phyloP scores from a whole-genome alignment of 1,140 invertebrate genomes.

The Hycleus cichorii region DNA sequence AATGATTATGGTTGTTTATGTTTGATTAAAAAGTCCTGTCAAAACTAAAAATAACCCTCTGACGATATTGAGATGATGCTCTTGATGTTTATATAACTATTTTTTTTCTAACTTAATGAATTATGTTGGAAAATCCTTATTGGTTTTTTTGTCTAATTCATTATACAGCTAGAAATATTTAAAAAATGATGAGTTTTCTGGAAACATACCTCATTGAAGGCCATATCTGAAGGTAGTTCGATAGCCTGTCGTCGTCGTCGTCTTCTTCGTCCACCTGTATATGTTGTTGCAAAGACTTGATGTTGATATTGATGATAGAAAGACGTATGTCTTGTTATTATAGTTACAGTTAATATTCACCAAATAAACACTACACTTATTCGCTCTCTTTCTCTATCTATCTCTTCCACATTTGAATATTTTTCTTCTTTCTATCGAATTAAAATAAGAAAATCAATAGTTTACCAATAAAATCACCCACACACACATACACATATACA shows the following conservation, averaged over 20 bases:
- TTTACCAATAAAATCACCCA: constrained; percentile 8
- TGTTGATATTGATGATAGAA: not conserved
- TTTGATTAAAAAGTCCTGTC: too few species aligned
- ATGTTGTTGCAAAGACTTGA: not conserved
- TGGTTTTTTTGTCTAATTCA: too few species aligned
- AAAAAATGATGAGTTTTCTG: too few species aligned
- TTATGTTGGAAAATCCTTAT: too few species aligned
- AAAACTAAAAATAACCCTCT: too few species aligned
- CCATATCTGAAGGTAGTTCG: constrained; percentile 37
- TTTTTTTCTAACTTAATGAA: too few species aligned
- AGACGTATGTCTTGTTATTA: not conserved
- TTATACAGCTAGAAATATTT: too few species aligned
- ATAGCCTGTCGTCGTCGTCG: constrained; percentile 19
- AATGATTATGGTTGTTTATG: too few species aligned
- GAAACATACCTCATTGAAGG: constrained; percentile 35
- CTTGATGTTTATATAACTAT: too few species aligned
- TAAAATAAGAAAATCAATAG: constrained; percentile 8
- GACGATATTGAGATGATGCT: too few species aligned
- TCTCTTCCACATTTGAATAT: not conserved
- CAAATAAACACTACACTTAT: not conserved
- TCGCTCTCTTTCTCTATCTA: not conserved
- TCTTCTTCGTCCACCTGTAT: constrained; percentile 5
- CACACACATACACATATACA: constrained; percentile 1
- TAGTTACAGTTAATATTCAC: not conserved
- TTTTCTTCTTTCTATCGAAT: not conserved